A percentile compares a stretch with the other conserved stretches of the same genome.
phyloP scores from a whole-genome alignment of 2,888 invertebrate genomes.

The Dichetophora obliterata region DNA sequence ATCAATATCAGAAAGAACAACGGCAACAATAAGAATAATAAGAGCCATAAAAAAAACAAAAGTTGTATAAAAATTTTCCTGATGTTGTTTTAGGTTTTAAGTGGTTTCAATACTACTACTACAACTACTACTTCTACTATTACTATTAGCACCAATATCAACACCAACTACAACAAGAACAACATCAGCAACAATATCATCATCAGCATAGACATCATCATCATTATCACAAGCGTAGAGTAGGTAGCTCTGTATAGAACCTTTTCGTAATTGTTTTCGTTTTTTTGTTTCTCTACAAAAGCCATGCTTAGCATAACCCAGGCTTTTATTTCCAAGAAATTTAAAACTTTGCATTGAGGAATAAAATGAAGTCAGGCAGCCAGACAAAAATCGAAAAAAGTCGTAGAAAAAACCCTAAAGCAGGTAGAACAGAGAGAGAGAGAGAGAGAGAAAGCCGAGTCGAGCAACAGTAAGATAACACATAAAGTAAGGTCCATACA shows the following conservation, averaged over 20 bases:
- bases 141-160: not conserved
- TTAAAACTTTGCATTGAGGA: conserved; percentile 63
- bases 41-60: conserved; percentile 26
- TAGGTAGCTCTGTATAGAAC: conserved; percentile 9
- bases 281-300: conserved; percentile 1
- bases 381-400: not conserved
- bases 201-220: not conserved
- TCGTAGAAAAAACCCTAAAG: not conserved
- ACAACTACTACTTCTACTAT: not conserved
- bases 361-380: conserved; percentile 20
- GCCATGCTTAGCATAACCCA: conserved; percentile 26
- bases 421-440: not conserved
- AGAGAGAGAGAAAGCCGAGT: too few relatives aligned
- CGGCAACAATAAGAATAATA: not conserved
- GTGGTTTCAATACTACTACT: conserved; percentile 3
- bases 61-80: conserved; percentile 4
- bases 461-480: not conserved
- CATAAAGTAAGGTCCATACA: not conserved
- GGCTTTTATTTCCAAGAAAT: conserved; percentile 70
- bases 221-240: not conserved
- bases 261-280: conserved; percentile 1
- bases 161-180: not conserved
- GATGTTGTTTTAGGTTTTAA: conserved; percentile 9
- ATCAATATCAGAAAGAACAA: conserved; percentile 16
- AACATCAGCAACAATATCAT: not conserved